These are phyloP conservation scores for Onychomys leucogaster DNA, from an alignment of 2,797 vertebrate genomes.

Conservation along the genomic window DNA sequence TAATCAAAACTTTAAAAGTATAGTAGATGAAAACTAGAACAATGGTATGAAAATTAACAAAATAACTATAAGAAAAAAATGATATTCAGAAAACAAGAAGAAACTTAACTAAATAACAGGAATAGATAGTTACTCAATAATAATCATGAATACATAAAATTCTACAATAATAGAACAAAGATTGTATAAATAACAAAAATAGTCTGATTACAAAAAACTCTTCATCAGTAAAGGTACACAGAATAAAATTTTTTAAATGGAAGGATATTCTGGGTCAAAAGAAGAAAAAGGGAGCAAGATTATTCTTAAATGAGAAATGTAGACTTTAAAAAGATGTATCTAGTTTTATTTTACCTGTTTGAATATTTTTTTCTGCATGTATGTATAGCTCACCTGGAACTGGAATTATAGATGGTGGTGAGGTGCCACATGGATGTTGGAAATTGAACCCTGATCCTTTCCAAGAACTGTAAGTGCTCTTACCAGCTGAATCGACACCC, in stretches of 20 bases:
- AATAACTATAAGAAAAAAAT: neutral
- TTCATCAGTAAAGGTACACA: neutral
- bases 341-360: neutral
- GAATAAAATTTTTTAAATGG: neutral
- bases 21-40: neutral
- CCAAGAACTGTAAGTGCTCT: neutral
- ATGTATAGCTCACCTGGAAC: too few relatives aligned
- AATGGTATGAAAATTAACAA: neutral
- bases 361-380: neutral
- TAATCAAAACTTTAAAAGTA: neutral
- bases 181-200: neutral
- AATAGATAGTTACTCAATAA: neutral
- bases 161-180: neutral
- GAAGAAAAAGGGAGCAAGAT: neutral
- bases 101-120: neutral
- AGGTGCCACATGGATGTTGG: neutral
- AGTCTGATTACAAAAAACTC: neutral
- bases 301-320: neutral
- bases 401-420: neutral
- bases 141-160: neutral
- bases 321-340: neutral
- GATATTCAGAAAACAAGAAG: neutral
- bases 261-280: neutral
- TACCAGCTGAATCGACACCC: neutral
- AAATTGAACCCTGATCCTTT: neutral